Evolutionary conservation across 1,140 invertebrate species (phyloP), one percentile per base, ranked within the genome.

Genomic region (Propsilocerus akamusi): DNA sequence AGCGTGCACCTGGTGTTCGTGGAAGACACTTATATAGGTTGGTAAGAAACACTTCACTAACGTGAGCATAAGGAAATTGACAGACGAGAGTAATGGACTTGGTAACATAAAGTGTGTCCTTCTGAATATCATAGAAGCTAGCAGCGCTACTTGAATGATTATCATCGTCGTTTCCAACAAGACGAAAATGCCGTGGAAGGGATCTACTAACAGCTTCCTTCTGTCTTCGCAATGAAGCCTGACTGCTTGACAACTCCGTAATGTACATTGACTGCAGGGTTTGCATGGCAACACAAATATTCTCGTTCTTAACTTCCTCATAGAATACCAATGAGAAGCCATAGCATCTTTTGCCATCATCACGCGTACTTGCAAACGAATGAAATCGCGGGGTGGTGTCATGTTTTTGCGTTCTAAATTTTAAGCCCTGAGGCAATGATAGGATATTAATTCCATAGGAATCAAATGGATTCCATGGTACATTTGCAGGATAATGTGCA

Each of bases 311-410:
- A 54, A 95, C 89, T 71, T 94, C 86, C 70, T 99, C 95, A 71
- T 87, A 97, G 67, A 97, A 97, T 11, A 92, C 81, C 51, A 92
- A 76, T 56, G 88, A 89, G 61, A 92, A 93, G 30, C 96, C 96
- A 73, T 93, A 95, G 48, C 81, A 83, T 56, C 91, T 74, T 53
- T 83, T 83, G 41, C 95, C 96, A 78, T 98, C 92, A 72, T 97
- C 93, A 59, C 84, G 78, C 17, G 95, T 98, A 37, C 97, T 90
- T 7, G 97, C 78, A 73, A 98, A 99, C 46, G 92, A 90, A 67
- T 99, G 96, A 72, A 97, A 97, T 54, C 75, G 77, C 12, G 93
- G 84, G 54, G 86, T 81, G 53, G 90, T 75, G 46, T 79, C 77
- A 66, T 96, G 86, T 66, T 91, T 93, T 65, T 97, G 91, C 4